Conservation (phyloP, 2,797 vertebrate species). For the Eutrigla gurnardus region DNA sequence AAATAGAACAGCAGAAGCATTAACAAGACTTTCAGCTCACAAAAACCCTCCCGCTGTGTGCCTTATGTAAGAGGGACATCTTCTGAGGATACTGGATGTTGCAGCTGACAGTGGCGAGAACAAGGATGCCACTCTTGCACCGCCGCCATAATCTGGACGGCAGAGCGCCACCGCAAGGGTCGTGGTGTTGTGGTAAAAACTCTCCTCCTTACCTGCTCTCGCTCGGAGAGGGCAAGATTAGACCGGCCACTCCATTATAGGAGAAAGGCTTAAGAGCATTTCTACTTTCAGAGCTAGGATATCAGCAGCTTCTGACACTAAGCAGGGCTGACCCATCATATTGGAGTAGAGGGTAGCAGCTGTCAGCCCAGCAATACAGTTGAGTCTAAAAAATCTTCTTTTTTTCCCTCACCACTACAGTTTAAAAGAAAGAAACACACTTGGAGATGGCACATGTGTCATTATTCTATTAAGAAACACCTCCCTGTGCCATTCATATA, state of each 20-base stretch:
- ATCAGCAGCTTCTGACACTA: slow-evolving; percentile 81
- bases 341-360: slow-evolving; percentile 58
- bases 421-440: slow-evolving; percentile 16
- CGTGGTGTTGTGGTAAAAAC: slow-evolving; percentile 61
- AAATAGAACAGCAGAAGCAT: slow-evolving; percentile 15
- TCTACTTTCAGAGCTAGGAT: slow-evolving; percentile 76
- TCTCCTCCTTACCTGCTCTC: slow-evolving; percentile 69
- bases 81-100: slow-evolving; percentile 42
- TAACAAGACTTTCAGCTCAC: slow-evolving; percentile 35
- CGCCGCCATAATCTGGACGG: slow-evolving; percentile 57
- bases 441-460: slow-evolving; percentile 3
- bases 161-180: slow-evolving; percentile 64
- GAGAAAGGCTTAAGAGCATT: slow-evolving; percentile 77
- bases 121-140: slow-evolving; percentile 35
- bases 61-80: slow-evolving; percentile 51
- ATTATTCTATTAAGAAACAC: slow-evolving; percentile 20
- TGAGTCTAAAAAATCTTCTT: slow-evolving; percentile 15
- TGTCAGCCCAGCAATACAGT: slow-evolving; percentile 48
- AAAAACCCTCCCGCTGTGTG: slow-evolving; percentile 46
- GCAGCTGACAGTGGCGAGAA: slow-evolving; percentile 41
- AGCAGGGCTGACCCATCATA: slow-evolving; percentile 79
- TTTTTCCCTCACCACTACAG: slow-evolving; percentile 11
- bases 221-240: slow-evolving; percentile 74
- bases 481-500: slow-evolving; percentile 5
- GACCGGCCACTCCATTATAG: slow-evolving; percentile 76